Evolutionary conservation across 2,888 invertebrate species (phyloP), one percentile per base, ranked within the genome.

Genomic region (Cylindroiulus punctatus): DNA sequence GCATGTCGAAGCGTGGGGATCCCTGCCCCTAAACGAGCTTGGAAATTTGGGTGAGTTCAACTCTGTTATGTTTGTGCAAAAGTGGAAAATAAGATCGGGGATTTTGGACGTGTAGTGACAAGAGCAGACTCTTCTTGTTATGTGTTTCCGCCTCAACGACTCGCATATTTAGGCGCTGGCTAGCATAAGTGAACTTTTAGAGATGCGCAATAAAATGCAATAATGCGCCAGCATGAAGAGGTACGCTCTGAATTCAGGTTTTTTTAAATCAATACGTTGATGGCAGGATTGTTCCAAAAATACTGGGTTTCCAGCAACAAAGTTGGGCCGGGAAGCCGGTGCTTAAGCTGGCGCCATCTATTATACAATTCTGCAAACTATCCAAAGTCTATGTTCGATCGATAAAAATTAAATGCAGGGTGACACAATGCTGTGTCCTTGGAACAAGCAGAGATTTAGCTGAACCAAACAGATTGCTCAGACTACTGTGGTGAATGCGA

Each of bases 1-100:
- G 93, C 94, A 76, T 96, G 96, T 91, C 89, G 94, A 87, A 94
- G 94, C 84, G 93, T 93, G 14, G 95, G 96, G 19, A 94, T 94
- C 90, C 96, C 96, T 8, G 92, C 94, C 32, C 96, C 96, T 36
- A 93, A 94, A 57, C 14, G 87, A 82, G 30, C 57, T 32, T 87
- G 87, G 87, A 86, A 85, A 87, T 85, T 42, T 26, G 86, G 84
- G 87, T 87, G 81, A 87, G 84, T 47, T 84, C 14, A 84, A 40
- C 5, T 47, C n/a, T n/a, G 8, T 84, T 84, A 84, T 65, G 26
- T 65, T 65, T 65, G 65, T 22, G 1, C 65, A 65, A 22, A 10
- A 10, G 10, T 65, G 65, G n/a, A 22, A 65, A 65, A 65, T 65
- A 65, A 22, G 65, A 65, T 65, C 65, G 10, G 22, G 26, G 65